Evolutionary conservation across 2,888 invertebrate species (phyloP).

Genomic region (Odiellus spinosus): DNA sequence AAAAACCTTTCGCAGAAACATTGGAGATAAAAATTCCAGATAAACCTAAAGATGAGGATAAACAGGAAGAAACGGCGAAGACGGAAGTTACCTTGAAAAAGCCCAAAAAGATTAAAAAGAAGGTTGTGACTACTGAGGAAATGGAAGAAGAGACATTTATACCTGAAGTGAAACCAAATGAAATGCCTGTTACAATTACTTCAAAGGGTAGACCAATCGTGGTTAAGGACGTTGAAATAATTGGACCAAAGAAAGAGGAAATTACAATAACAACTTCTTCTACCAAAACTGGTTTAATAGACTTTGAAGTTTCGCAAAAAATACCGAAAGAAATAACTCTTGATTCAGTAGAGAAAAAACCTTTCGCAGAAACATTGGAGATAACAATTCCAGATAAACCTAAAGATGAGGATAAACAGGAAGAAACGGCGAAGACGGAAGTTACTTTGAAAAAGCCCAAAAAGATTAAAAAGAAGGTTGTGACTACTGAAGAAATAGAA

Average conservation of each 20-base stretch:
- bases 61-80: not conserved
- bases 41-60: conserved; percentile 1
- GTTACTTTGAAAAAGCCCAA: conserved; percentile 5
- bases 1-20: conserved; percentile 4
- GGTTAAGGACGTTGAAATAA: conserved; percentile 2
- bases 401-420: conserved; percentile 1
- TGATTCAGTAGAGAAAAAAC: not conserved
- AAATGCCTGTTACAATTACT: not conserved
- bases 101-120: conserved; percentile 3
- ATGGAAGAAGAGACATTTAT: not conserved
- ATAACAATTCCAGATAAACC: not conserved
- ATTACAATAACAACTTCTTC: not conserved
- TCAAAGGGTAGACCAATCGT: not conserved
- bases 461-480: conserved; percentile 1
- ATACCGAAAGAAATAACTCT: not conserved
- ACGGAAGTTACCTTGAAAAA: not conserved
- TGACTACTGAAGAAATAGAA: not conserved
- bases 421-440: not conserved
- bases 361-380: not conserved
- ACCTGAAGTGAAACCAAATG: not conserved
- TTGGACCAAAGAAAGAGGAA: conserved; percentile 2
- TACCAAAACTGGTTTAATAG: not conserved
- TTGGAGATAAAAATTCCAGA: conserved; percentile 1
- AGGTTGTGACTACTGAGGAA: not conserved
- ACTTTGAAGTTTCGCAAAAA: not conserved